These are phyloP conservation scores for Rhopilema esculentum DNA, from an alignment of 30 jellyfish, hydroid and myxozoan species.

Conservation along the genomic window DNA sequence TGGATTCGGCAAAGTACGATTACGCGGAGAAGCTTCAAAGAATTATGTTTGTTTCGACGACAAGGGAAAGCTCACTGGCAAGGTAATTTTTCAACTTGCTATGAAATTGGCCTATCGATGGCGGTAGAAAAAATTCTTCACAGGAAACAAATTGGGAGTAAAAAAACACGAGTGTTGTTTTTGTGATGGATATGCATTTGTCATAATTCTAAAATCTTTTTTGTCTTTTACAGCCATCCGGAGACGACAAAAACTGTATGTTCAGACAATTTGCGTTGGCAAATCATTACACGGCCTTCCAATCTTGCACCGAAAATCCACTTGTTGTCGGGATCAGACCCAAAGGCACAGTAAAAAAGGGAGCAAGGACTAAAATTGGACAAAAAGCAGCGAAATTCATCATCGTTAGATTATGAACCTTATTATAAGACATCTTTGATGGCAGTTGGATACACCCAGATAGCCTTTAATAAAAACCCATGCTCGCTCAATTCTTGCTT, in stretches of 20 bases:
- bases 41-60: slow-evolving; percentile 55
- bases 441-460: not conserved
- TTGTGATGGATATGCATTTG: too few relatives aligned
- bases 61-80: slow-evolving; percentile 62
- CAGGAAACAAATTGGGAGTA: too few relatives aligned
- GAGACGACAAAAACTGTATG: slow-evolving; percentile 35
- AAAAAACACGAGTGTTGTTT: too few relatives aligned
- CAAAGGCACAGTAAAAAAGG: slow-evolving; percentile 44
- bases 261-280: slow-evolving; percentile 34
- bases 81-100: slow-evolving; percentile 19
- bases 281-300: slow-evolving; percentile 66
- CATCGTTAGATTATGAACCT: slow-evolving; percentile 8
- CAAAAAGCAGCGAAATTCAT: slow-evolving; percentile 59
- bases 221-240: slow-evolving; percentile 15
- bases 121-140: too few relatives aligned
- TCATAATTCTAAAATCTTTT: too few relatives aligned
- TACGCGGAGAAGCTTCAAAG: slow-evolving; percentile 58
- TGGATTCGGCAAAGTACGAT: slow-evolving; percentile 62
- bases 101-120: not conserved
- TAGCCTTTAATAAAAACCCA: not conserved
- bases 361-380: slow-evolving; percentile 54
- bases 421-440: not conserved
- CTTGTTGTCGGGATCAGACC: slow-evolving; percentile 51
- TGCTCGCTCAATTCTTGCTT: too few relatives aligned
- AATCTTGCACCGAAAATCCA: slow-evolving; percentile 12